Base-by-base conservation (phyloP, 2,113 vertebrate genomes). In the Equus przewalskii region DNA sequence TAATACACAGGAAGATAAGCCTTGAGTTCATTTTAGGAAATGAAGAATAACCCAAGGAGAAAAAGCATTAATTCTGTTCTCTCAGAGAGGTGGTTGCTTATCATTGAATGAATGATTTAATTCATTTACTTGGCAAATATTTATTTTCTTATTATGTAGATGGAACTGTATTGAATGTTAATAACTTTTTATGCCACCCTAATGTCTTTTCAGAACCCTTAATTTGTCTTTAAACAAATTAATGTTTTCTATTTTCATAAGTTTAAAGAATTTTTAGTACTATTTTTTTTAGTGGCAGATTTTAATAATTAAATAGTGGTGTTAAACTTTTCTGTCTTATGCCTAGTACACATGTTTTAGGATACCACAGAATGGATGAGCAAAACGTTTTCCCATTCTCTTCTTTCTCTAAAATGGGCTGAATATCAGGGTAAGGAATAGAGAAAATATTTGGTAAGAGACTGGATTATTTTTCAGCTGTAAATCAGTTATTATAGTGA, bases 221-320 rank as follows among this genome's bases (percentile, higher is more conserved):
- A 36, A 36, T 36, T 36, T 36, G 75, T 95, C 78, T 78, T 62
- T 91, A 95, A 79, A 58, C 81, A 65, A 96, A 85, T 41, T 28
- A 73, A 81, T 85, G 41, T 76, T 79, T 93, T 58, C 10, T 87
- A n/a, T 67, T 84, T 94, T 70, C 24, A 58, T 81, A 89, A 84
- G 6, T 65, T 82, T 87, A 73, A 88, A 86, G 18, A 49, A 36
- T 76, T 83, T 96, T 87, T 81, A 81, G 22, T 67, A 30, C 9
- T 54, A 28, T 62, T 14, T 46, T 79, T 94, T 81, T 89, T 6
- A 36, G 22, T 83, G 64, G 54, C 73, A 22, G 18, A 90, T 30
- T 92, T 96, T 54, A 91, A 41, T 73, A 65, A 91, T 79, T 81
- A 79, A 89, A 67, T 86, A 67, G 3, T 81, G 54, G 33, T 89